Evolutionary conservation across 64 coral and sea anemone genomes (phyloP).

Genomic region (Porites lutea): DNA sequence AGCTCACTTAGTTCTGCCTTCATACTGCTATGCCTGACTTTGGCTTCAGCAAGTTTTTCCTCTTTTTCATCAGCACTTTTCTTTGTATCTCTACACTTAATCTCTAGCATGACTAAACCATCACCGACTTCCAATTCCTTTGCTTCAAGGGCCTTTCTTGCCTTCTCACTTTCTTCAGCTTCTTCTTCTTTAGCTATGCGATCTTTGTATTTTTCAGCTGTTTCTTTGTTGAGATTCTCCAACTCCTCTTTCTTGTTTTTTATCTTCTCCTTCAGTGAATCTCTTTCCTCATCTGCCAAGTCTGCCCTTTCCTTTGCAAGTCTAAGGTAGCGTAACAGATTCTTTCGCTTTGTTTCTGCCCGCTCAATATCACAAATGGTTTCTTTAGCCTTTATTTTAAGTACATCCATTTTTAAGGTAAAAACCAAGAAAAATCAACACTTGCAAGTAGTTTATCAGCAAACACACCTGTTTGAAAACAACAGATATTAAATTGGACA

Average conservation of each 20-base stretch:
- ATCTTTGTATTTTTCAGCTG: neutral
- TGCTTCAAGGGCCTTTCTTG: conserved; percentile 62
- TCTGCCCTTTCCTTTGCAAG: conserved; percentile 51
- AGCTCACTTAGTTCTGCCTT: conserved; percentile 31
- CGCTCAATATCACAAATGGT: conserved; percentile 53
- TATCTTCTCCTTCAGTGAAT: conserved; percentile 46
- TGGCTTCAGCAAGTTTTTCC: conserved; percentile 48
- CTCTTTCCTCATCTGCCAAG: conserved; percentile 58
- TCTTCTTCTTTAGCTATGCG: conserved; percentile 45
- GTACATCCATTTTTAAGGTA: conserved; percentile 43
- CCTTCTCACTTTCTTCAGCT: conserved; percentile 70
- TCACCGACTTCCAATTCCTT: conserved; percentile 69
- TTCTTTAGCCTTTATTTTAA: conserved; percentile 59
- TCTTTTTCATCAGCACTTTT: conserved; percentile 50
- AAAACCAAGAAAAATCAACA: neutral
- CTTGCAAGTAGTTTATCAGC: neutral
- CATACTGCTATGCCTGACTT: conserved; percentile 3
- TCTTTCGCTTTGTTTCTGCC: conserved; percentile 57
- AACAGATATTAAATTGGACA: neutral
- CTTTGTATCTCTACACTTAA: conserved; percentile 42
- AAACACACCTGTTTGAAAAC: conserved; percentile 24
- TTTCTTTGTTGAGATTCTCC: neutral
- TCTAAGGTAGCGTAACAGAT: conserved; percentile 35
- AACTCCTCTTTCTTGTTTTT: conserved; percentile 35
- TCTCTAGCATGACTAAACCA: conserved; percentile 53